Evolutionary conservation across 2,888 invertebrate genomes (phyloP), one percentile per base, ranked within the genome.

Genomic region (Bruchidius siliquastri): DNA sequence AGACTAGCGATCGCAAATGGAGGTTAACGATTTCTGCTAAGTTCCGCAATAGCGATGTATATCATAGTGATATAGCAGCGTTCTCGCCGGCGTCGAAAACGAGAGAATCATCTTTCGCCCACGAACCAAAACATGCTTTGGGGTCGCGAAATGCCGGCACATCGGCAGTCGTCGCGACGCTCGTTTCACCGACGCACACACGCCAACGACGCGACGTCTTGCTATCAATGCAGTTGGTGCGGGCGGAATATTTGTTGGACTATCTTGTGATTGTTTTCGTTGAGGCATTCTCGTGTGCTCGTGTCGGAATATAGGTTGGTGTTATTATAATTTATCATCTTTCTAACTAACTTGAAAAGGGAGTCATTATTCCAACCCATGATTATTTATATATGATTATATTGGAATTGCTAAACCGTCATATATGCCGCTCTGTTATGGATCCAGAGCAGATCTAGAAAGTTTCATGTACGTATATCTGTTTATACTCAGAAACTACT

Each of bases 151-250:
- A 49, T 49, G 49, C 49, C 49, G 49, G 10, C 49, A 13, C 8
- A 13, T 13, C 49, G 49, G 49, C 49, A 77, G 76, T 77, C 77
- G 77, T 74, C 75, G 73, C 74, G 77, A 74, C 72, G 75, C 72
- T 68, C 49, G 6, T 13, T 13, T 49, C 49, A 1, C 18, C 49
- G 49, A 49, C 49, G 49, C 49, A 49, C 49, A 49, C 49, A 49
- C 49, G 49, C 49, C 49, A 49, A 8, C 49, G 49, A 49, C 49
- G 49, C 26, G 26, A 26, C 26, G 26, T 8, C 26, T 26, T 8
- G 49, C 49, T 49, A 13, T 18, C 49, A 49, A 49, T 49, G 49
- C 49, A 49, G 49, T 49, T 49, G 49, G 49, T 49, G 49, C 49
- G 18, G 49, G 13, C 49, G 49, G 49, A 49, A 49, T 18, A 8